These are phyloP conservation scores for Bombus breviceps DNA, from an alignment of 1,140 invertebrate genomes.

Conservation along the genomic window DNA sequence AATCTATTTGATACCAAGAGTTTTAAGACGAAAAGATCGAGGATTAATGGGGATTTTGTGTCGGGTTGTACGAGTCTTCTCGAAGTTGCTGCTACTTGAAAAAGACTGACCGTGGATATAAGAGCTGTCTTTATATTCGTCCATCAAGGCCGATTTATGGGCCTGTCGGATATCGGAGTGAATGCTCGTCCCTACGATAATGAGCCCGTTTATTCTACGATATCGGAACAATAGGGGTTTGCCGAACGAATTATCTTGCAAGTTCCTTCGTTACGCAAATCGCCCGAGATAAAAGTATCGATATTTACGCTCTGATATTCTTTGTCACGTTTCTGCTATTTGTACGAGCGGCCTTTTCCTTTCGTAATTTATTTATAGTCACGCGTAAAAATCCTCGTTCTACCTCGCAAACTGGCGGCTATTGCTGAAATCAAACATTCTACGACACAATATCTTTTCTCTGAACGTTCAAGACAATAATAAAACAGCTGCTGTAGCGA, in stretches of 20 bases:
- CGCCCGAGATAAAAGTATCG: not conserved
- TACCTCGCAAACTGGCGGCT: not conserved
- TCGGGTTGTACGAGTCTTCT: not conserved
- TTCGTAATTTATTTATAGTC: not conserved
- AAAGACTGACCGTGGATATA: not conserved
- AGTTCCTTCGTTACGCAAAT: not conserved
- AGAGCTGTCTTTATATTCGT: slow-evolving; percentile 9
- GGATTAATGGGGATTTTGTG: not conserved
- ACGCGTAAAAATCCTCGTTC: not conserved
- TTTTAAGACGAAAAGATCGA: not conserved
- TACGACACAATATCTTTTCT: no score
- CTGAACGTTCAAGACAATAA: no score
- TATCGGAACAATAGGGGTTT: not conserved
- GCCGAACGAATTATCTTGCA: not conserved
- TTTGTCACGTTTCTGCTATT: not conserved
- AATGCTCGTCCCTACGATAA: not conserved
- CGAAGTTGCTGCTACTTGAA: not conserved
- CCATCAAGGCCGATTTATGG: not conserved
- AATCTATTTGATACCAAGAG: not conserved
- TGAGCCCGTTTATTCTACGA: slow-evolving; percentile 2
- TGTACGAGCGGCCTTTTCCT: not conserved
- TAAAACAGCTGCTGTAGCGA: no score
- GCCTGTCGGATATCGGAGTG: not conserved
- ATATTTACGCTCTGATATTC: not conserved
- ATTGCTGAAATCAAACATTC: no score